Percentiles rank a stretch among this genome's conserved stretches.
phyloP scores from a whole-genome alignment of 2,888 invertebrate species.

The Loripinus fragilis region DNA sequence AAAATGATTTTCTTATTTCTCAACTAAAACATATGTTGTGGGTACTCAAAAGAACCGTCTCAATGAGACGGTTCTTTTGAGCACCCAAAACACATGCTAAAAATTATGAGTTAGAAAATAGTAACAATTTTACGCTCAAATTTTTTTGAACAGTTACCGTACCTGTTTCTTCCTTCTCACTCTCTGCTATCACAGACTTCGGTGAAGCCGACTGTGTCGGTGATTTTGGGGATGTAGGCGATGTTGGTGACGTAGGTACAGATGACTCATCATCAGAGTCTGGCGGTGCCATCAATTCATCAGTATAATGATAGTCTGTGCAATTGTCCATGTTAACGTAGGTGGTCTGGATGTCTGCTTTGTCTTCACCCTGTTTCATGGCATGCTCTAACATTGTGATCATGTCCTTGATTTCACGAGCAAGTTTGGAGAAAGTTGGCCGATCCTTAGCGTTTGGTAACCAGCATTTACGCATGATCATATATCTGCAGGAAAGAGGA shows the following conservation, averaged over 20 bases:
- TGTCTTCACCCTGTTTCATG: constrained; percentile 70
- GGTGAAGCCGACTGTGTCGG: background rate
- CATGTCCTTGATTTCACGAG: constrained; percentile 70
- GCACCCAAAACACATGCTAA: no score
- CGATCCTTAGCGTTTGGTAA: constrained; percentile 65
- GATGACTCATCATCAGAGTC: constrained; percentile 10
- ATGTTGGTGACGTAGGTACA: constrained; percentile 40
- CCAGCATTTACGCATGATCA: constrained; percentile 77
- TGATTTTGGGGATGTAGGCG: constrained; percentile 36
- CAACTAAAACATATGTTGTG: no score
- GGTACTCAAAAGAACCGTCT: no score
- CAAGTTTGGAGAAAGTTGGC: constrained; percentile 71
- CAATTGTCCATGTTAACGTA: constrained; percentile 72
- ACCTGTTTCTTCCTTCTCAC: background rate
- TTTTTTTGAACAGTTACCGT: no score
- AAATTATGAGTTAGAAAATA: no score
- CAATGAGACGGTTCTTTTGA: no score
- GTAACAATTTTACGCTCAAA: no score
- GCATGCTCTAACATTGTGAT: constrained; percentile 72
- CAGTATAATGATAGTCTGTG: constrained; percentile 60
- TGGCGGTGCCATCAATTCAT: constrained; percentile 49
- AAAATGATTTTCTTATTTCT: no score
- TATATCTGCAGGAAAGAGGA: constrained; percentile 63
- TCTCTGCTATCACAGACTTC: background rate
- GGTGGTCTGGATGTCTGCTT: constrained; percentile 72